Conservation (phyloP, 2,797 vertebrate genomes). For the Simalia tracyae region DNA sequence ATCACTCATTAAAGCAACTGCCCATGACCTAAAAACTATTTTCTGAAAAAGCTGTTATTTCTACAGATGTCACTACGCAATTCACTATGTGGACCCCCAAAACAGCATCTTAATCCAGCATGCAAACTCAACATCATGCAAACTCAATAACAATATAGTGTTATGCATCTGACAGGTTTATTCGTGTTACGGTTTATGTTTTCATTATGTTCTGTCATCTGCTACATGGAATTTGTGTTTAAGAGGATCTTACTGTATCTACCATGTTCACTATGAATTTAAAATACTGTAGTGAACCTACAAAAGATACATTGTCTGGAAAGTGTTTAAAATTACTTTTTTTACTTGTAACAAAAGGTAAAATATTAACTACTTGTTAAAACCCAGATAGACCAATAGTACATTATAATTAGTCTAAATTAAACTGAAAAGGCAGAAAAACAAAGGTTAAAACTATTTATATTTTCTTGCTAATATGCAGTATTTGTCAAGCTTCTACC, state of each 20-base stretch:
- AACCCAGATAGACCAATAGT: conserved; percentile 27
- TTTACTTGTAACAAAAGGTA: conserved; percentile 24
- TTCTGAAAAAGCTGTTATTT: conserved; percentile 19
- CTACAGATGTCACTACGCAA: conserved; percentile 21
- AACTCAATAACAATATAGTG: conserved; percentile 31
- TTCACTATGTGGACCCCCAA: conserved; percentile 42
- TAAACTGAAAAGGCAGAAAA: conserved; percentile 46
- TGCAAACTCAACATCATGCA: conserved; percentile 46
- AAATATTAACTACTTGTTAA: conserved; percentile 12
- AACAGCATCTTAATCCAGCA: conserved; percentile 39
- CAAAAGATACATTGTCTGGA: conserved; percentile 1
- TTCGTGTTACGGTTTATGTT: conserved; percentile 71
- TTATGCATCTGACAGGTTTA: conserved; percentile 67
- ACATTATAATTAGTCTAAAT: conserved; percentile 48
- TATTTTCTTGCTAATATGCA: conserved; percentile 25
- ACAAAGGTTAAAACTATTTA: conserved; percentile 9
- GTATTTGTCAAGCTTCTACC: not conserved
- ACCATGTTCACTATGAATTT: conserved; percentile 73
- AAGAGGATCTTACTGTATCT: conserved; percentile 72
- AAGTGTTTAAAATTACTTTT: conserved; percentile 45
- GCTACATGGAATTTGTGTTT: conserved; percentile 74
- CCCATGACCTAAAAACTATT: not conserved
- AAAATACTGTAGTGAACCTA: conserved; percentile 61
- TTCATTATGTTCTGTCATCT: conserved; percentile 73
- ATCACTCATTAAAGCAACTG: accelerated